Conservation (phyloP, 2,797 vertebrate genomes). For the Hoplostethus atlanticus region DNA sequence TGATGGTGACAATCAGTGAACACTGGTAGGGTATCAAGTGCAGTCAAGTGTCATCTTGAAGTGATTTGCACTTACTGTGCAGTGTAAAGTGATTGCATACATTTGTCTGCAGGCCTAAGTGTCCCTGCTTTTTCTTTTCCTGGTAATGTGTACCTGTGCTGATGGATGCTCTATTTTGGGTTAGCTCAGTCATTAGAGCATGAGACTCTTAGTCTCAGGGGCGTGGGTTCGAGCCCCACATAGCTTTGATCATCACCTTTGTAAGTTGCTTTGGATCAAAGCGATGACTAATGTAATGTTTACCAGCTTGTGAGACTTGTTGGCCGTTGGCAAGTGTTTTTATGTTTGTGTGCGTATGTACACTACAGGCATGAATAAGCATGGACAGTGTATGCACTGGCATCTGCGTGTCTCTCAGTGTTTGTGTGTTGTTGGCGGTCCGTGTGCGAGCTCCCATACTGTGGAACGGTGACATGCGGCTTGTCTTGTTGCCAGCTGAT, state of each 20-base stretch:
- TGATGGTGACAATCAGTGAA: conserved; percentile 75
- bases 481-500: conserved; percentile 68
- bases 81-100: conserved; percentile 76
- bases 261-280: too few species aligned
- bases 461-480: conserved; percentile 54
- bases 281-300: conserved; percentile 1
- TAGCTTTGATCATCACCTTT: too few species aligned
- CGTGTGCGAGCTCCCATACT: conserved; percentile 25
- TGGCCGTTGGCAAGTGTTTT: conserved; percentile 13
- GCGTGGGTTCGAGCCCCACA: too few species aligned
- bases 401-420: conserved; percentile 24
- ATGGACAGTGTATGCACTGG: conserved; percentile 10
- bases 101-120: conserved; percentile 36
- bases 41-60: conserved; percentile 73
- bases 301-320: conserved; percentile 20
- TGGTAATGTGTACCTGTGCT: conserved; percentile 55
- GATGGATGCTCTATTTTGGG: conserved; percentile 62
- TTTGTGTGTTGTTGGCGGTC: conserved; percentile 39
- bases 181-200: too few species aligned
- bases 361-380: conserved; percentile 27
- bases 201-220: too few species aligned
- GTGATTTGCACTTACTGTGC: conserved; percentile 69
- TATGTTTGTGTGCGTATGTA: conserved; percentile 7
- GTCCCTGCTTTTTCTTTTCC: conserved; percentile 43
- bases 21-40: conserved; percentile 64